Conservation (phyloP, 1,140 invertebrate genomes). For the Cotesia chilonis region DNA sequence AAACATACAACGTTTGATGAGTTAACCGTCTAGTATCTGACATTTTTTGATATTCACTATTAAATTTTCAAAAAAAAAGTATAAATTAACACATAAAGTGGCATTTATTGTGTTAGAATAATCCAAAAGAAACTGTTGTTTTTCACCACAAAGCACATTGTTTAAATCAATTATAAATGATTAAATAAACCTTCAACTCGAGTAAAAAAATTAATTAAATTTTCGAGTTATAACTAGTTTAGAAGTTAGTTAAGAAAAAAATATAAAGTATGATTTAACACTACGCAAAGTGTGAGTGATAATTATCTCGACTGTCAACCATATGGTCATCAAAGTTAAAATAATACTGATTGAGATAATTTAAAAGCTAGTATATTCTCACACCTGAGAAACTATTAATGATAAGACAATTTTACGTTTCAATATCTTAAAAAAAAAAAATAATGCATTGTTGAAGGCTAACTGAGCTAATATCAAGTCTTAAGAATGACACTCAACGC, state of each 20-base stretch:
- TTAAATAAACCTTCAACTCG: too few species aligned
- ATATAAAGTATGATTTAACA: background rate
- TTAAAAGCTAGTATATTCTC: background rate
- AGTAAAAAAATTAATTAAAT: too few species aligned
- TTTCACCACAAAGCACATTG: too few species aligned
- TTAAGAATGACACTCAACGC: too few species aligned
- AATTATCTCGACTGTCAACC: background rate
- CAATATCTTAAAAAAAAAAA: conserved; percentile 11
- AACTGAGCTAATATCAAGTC: too few species aligned
- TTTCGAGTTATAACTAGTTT: too few species aligned
- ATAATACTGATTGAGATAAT: conserved; percentile 10
- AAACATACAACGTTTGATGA: conserved; percentile 44
- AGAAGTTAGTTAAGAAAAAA: background rate
- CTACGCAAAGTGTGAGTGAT: background rate
- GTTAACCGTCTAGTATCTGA: conserved; percentile 42
- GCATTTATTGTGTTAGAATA: background rate
- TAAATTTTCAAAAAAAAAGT: conserved; percentile 3
- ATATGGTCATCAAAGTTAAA: background rate
- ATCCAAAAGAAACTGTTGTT: background rate
- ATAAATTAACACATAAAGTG: background rate
- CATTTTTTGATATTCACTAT: conserved; percentile 27
- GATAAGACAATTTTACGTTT: conserved; percentile 11
- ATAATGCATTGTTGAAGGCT: background rate
- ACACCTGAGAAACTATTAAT: conserved; percentile 1
- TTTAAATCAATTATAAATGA: too few species aligned